These are phyloP conservation scores for Dryobates pubescens DNA, from an alignment of 2,797 vertebrate genomes.

Conservation along the genomic window DNA sequence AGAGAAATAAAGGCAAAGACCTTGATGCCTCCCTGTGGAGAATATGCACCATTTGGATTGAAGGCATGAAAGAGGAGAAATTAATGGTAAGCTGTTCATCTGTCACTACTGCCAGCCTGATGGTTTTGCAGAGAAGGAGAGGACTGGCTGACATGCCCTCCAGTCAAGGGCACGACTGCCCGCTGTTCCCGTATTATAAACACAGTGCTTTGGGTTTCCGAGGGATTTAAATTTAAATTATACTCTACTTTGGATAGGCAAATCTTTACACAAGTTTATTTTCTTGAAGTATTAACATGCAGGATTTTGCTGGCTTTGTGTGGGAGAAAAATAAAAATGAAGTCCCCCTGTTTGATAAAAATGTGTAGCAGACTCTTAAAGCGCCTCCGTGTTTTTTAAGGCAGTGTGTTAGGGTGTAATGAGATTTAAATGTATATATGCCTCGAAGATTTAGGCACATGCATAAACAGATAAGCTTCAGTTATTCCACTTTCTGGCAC, in stretches of 20 bases:
- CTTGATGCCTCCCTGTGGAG: conserved; percentile 83
- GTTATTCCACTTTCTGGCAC: conserved; percentile 59
- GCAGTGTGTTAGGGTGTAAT: conserved; percentile 69
- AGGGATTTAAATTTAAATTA: conserved; percentile 81
- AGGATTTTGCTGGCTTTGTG: conserved; percentile 66
- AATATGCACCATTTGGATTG: conserved; percentile 82
- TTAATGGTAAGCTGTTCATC: conserved; percentile 89
- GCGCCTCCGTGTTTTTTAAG: conserved; percentile 60
- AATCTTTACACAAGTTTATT: conserved; percentile 78
- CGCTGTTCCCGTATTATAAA: conserved; percentile 79
- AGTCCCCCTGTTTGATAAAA: conserved; percentile 67
- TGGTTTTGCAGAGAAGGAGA: conserved; percentile 77
- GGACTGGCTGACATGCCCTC: conserved; percentile 82
- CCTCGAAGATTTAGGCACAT: conserved; percentile 59
- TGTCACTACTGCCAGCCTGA: conserved; percentile 86
- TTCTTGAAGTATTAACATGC: conserved; percentile 71
- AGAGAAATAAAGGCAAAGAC: conserved; percentile 83
- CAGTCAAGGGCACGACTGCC: conserved; percentile 86
- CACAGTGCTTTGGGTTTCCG: conserved; percentile 72
- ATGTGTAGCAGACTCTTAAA: conserved; percentile 67
- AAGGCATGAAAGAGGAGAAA: conserved; percentile 85
- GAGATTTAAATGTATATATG: conserved; percentile 70
- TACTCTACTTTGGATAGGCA: conserved; percentile 68
- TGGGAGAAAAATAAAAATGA: conserved; percentile 66
- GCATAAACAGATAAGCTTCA: conserved; percentile 51